Evolutionary conservation across 2,888 invertebrate genomes (phyloP).

Genomic region (Hoplodrina ambigua): DNA sequence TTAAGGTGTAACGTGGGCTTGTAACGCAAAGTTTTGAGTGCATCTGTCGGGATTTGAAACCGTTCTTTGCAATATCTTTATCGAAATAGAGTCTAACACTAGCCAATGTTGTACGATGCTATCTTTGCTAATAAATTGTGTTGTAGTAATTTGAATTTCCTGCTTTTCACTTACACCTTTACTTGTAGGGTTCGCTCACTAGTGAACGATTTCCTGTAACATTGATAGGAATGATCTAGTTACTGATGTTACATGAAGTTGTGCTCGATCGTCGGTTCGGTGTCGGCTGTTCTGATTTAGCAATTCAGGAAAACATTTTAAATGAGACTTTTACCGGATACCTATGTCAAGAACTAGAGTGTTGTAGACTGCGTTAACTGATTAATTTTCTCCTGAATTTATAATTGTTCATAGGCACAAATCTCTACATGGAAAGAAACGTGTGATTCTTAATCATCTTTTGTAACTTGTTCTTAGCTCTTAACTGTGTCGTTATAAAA

Average conservation of each 20-base stretch:
- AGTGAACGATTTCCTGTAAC: slow-evolving; percentile 32
- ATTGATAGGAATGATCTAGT: slow-evolving; percentile 15
- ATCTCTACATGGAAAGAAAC: too few species aligned
- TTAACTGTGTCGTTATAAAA: background rate
- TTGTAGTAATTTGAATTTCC: slow-evolving; percentile 48
- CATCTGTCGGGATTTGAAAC: slow-evolving; percentile 7
- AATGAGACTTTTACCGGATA: background rate
- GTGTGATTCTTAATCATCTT: background rate
- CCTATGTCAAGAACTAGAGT: background rate
- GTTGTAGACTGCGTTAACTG: background rate
- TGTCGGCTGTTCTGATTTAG: background rate
- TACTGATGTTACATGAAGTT: slow-evolving; percentile 6
- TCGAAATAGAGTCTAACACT: slow-evolving; percentile 14
- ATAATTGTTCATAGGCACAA: background rate
- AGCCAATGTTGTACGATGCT: slow-evolving; percentile 33
- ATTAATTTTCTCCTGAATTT: background rate
- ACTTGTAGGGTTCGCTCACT: slow-evolving; percentile 2
- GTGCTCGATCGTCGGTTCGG: background rate
- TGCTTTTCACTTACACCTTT: slow-evolving; percentile 34
- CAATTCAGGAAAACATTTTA: background rate
- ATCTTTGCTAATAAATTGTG: slow-evolving; percentile 42
- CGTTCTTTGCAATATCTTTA: slow-evolving; percentile 23
- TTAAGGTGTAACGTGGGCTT: slow-evolving; percentile 23
- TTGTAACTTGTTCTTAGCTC: background rate
- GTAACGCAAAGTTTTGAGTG: slow-evolving; percentile 37